Base-by-base conservation (phyloP, 2,113 vertebrate species). In the Girardinichthys multiradiatus region DNA sequence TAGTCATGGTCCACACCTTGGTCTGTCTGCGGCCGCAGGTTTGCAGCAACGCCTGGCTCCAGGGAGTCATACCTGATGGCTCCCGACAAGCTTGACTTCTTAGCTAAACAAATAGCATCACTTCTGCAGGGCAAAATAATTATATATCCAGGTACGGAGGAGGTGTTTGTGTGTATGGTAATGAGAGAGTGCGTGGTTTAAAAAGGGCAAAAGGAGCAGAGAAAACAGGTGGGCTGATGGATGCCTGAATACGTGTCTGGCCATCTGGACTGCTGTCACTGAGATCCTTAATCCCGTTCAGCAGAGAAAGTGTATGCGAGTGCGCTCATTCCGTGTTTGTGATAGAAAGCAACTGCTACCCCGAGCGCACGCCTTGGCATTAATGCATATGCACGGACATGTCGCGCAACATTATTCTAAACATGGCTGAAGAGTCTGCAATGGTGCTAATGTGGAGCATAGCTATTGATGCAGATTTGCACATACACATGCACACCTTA, bases 211-310 rank as follows among this genome's bases (percentile, higher is more conserved):
- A 83, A 82, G 74, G 76, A 84, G 85, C 87, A 81, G 76, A 89
- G 81, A 82, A 90, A 87, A 80, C 84, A 78, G 83, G 80, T 80
- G 68, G 80, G 63, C 86, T 91, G 90, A 88, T 91, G 79, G 87
- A 89, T 83, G 85, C 86, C 83, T 86, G 87, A 89, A 90, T 92
- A 87, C 72, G 79, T 85, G 83, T 86, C 90, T 91, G 88, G 86
- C 92, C 92, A 93, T 93, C 92, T 93, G 92, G 91, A 86, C 88
- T 54, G 85, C 83, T 91, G 90, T 91, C 89, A 90, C 78, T 28
- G 66, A 89, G 91, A 84, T 70, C 64, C 86, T 84, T 91, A 90
- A 89, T 91, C 82, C 84, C 79, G 89, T 90, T 93, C 87, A 87
- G 64, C 72, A 70, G 73, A 82, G 82, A 79, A 78, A 66, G 79